Evolutionary conservation across 2,113 vertebrate species (phyloP).

Genomic region (Dinomys branickii): DNA sequence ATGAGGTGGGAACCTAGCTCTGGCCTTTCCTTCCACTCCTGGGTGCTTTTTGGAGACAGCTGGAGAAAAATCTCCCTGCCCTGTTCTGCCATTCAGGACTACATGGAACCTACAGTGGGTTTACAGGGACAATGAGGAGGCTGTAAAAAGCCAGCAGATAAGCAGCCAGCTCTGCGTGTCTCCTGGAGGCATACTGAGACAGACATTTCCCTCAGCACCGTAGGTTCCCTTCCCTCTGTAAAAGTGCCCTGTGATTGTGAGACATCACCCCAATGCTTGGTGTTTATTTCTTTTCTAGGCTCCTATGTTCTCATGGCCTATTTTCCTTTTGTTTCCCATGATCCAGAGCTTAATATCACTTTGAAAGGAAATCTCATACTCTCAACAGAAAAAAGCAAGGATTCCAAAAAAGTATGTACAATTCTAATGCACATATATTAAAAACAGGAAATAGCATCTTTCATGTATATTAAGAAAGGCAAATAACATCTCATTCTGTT

Average conservation of each 20-base stretch:
- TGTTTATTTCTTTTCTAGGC: neutral
- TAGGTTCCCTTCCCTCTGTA: neutral
- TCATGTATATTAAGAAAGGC: constrained; percentile 60
- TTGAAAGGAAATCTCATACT: constrained; percentile 78
- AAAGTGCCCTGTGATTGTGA: neutral
- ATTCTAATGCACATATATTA: constrained; percentile 57
- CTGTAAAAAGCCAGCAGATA: neutral
- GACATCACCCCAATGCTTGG: neutral
- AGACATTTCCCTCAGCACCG: neutral
- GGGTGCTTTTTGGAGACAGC: neutral
- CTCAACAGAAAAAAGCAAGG: constrained; percentile 73
- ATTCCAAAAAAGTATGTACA: constrained; percentile 73
- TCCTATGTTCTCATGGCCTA: constrained; percentile 29
- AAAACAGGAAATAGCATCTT: constrained; percentile 72
- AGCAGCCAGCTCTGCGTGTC: neutral
- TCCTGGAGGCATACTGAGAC: fast-evolving
- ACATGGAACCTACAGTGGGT: neutral
- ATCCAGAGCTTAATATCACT: constrained; percentile 64
- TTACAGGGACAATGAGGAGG: neutral
- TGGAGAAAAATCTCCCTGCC: neutral
- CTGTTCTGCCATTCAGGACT: neutral
- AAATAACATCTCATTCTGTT: constrained; percentile 52
- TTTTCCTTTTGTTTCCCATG: constrained; percentile 73
- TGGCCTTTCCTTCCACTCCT: neutral
- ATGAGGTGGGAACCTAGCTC: neutral